phyloP scores from a whole-genome alignment of 2,797 vertebrate genomes.

The Parauchenoglanis ngamensis region DNA sequence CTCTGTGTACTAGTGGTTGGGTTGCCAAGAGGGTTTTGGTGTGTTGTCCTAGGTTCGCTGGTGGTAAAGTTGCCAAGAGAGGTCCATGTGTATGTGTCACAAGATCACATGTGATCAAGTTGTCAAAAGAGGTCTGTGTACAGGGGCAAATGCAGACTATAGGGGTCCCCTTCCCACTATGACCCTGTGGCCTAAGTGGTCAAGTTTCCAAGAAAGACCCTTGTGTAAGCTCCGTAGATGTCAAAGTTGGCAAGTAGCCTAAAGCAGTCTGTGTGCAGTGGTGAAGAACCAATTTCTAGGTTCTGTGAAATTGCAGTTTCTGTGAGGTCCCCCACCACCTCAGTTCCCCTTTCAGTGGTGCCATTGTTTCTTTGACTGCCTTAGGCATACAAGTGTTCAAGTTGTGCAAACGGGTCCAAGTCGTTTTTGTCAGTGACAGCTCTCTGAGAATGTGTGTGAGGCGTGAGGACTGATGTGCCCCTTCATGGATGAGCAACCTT shows the following conservation, averaged over 20 bases:
- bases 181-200: too few species aligned
- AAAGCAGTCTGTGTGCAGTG: not conserved
- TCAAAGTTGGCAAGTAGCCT: not conserved
- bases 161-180: too few species aligned
- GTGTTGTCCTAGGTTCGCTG: not conserved
- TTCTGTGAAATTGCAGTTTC: not conserved
- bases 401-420: conserved; percentile 2
- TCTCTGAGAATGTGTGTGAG: not conserved
- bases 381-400: not conserved
- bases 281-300: not conserved
- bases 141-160: not conserved
- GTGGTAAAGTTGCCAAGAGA: not conserved
- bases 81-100: not conserved
- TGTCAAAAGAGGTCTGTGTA: not conserved
- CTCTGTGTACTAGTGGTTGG: too few species aligned
- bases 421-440: not conserved
- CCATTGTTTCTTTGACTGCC: not conserved
- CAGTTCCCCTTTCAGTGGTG: not conserved
- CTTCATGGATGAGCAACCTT: conserved; percentile 73
- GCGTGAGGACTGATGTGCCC: conserved; percentile 76
- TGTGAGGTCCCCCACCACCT: not conserved
- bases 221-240: not conserved
- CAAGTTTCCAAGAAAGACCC: not conserved
- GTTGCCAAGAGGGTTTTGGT: not conserved
- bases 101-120: not conserved